These are phyloP conservation scores for Drosophila carrolli DNA, from an alignment of 1,140 invertebrate genomes.

Conservation along the genomic window DNA sequence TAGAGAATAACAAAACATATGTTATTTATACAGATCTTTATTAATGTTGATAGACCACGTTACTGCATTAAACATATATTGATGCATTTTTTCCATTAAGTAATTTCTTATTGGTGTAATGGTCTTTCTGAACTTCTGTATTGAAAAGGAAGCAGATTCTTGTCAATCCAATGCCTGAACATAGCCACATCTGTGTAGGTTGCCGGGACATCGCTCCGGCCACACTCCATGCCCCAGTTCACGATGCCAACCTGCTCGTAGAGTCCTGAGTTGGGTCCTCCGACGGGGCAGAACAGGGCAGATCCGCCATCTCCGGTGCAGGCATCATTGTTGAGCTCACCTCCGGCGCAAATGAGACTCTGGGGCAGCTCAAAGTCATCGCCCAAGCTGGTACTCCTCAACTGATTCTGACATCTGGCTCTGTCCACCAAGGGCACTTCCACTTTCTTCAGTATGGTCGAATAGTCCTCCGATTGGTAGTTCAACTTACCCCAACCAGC, in stretches of 20 bases:
- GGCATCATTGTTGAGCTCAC: slow-evolving; percentile 89
- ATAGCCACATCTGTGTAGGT: slow-evolving; percentile 89
- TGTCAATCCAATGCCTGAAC: slow-evolving; percentile 8
- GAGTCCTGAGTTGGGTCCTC: slow-evolving; percentile 75
- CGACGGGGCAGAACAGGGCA: slow-evolving; percentile 88
- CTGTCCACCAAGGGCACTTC: slow-evolving; percentile 85
- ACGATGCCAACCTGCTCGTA: slow-evolving; percentile 88
- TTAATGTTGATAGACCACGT: too few relatives aligned
- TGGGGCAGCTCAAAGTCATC: slow-evolving; percentile 77
- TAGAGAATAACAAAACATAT: too few relatives aligned
- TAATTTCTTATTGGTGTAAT: too few relatives aligned
- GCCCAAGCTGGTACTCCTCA: slow-evolving; percentile 85
- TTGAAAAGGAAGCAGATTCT: neutral
- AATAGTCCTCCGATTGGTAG: neutral
- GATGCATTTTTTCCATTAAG: too few relatives aligned
- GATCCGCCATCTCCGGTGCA: slow-evolving; percentile 91
- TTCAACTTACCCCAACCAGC: slow-evolving; percentile 22
- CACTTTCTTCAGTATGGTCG: slow-evolving; percentile 86
- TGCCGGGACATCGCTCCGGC: slow-evolving; percentile 88
- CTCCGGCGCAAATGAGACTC: slow-evolving; percentile 86
- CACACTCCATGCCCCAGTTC: slow-evolving; percentile 88
- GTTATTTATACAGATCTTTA: too few relatives aligned
- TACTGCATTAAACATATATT: too few relatives aligned
- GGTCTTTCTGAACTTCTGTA: neutral
- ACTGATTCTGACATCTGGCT: slow-evolving; percentile 79